Percentiles rank a stretch among this genome's conserved stretches.
phyloP scores from a whole-genome alignment of 2,888 invertebrate genomes.

The Slavum lentiscoides region DNA sequence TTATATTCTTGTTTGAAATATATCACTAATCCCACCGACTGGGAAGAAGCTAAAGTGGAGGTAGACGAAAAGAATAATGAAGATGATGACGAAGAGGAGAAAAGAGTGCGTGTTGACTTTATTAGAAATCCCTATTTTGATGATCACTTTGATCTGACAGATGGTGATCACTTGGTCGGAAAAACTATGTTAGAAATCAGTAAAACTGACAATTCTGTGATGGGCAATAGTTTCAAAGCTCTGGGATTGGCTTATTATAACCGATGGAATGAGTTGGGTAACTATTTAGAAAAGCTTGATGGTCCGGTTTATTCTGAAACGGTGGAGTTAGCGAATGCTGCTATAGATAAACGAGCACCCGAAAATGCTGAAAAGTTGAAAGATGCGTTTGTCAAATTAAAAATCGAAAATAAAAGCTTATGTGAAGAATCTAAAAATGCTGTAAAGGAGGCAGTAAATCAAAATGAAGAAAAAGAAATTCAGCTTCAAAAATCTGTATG shows the following conservation, averaged over 20 bases:
- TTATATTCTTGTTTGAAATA: slow-evolving; percentile 77
- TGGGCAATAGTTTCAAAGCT: slow-evolving; percentile 66
- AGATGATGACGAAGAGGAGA: slow-evolving; percentile 63
- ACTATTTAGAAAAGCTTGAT: slow-evolving; percentile 58
- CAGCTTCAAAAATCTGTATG: slow-evolving; percentile 64
- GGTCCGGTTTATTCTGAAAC: slow-evolving; percentile 58
- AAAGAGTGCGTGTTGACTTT: slow-evolving; percentile 76
- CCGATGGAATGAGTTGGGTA: slow-evolving; percentile 66
- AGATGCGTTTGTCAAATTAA: slow-evolving; percentile 59
- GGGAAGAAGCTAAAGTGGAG: slow-evolving; percentile 59
- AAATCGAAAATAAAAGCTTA: slow-evolving; percentile 59
- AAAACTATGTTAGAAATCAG: slow-evolving; percentile 77
- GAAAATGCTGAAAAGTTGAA: slow-evolving; percentile 56
- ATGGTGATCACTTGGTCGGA: slow-evolving; percentile 73
- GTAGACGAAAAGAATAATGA: slow-evolving; percentile 60
- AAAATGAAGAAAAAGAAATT: slow-evolving; percentile 66
- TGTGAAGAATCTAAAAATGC: slow-evolving; percentile 57
- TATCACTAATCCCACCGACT: slow-evolving; percentile 63
- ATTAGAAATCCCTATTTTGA: slow-evolving; percentile 83
- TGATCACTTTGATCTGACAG: slow-evolving; percentile 84
- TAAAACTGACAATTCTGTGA: slow-evolving; percentile 61
- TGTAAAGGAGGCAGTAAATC: slow-evolving; percentile 65
- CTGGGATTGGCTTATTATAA: slow-evolving; percentile 71
- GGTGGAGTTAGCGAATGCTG: slow-evolving; percentile 24
- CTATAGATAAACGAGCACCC: slow-evolving; percentile 41